Base-by-base conservation (phyloP, 2,113 vertebrate species). In the Salvelinus sp. region DNA sequence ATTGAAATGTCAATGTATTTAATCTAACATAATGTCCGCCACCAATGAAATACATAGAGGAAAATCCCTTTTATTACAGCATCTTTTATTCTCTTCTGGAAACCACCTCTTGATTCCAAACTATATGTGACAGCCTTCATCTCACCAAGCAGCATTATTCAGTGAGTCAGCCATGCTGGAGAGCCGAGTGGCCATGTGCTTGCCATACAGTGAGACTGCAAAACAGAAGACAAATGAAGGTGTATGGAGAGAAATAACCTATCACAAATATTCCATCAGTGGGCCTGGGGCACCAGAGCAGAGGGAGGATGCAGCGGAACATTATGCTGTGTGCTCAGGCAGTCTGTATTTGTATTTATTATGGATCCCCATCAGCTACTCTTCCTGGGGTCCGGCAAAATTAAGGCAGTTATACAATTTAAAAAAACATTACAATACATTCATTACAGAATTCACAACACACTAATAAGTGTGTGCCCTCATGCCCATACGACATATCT, bases 161-260 rank as follows among this genome's bases (percentile, higher is more conserved):
- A 44, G 38, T 44, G 38, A 44, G 38, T 44, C 38, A 48, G 68
- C 68, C 68, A 69, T 47, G 20, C 44, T 68, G 66, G 38, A 12
- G 38, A 18, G 5, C 13, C 4, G 6, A 18, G 30, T 50, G 48
- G 67, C 67, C 68, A 48, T 47, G 58, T 62, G 58, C 58, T 62
- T 62, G 58, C 58, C 14, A 44, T 54, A 70, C 58, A 73, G 58
- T 72, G 22, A 79, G 7, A 70, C 57, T n/a, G 63, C 33, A 68
- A 64, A 68, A 47, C 20, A 33, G 62, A 50, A 73, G 9, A 54
- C 58, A 78, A 18, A 74, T 62, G 63, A 48, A 78, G 20, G 47
- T 54, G 27, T 70, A 44, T 70, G 25, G 13, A 72, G 48, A 73
- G 66, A 63, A 22, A 44, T 44, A 44, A 9, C 38, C 50, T 16